Base-by-base conservation (phyloP, 2,888 invertebrate species). In the Sycophila texana region DNA sequence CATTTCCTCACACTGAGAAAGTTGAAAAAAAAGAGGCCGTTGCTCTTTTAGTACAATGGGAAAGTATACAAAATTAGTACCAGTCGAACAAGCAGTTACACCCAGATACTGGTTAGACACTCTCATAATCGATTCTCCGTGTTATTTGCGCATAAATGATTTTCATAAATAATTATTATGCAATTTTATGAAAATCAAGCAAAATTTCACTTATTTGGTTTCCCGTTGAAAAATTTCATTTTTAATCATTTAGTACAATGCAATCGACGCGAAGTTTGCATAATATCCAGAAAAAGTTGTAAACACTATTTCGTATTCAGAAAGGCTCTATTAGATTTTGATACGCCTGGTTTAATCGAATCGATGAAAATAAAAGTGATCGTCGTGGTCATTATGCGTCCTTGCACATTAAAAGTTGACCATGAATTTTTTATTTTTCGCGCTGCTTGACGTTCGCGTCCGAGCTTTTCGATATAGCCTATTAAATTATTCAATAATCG, bases 341-440 rank as follows among this genome's bases (percentile, higher is more conserved):
- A 22, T 47, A 71, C 70, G 70, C 70, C 16, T 71, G 20, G 61
- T 4, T 71, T 60, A 47, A 49, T 71, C 49, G 58, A 47, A 10
- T 60, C 71, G 71, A 79, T 82, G 85, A 84, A 85, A 85, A 84
- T 84, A 85, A 86, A 84, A 86, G 85, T 85, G 73, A 72, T 82
- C 72, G 63, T 60, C 10, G 47, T 77, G 82, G 75, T 85, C 86
- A 53, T 61, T 51, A 18, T 20, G 20, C 26, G 58, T 71, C 60
- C 71, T 71, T 61, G 72, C 51, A 61, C 51, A 61, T 72, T 60
- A 61, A 72, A 13, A 51, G 13, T 22, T 30, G 60, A 12, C 53
- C 72, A 20, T 53, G 30, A 51, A 70, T 58, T 22, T 58, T 18
- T 58, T 13, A 12, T 13, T n/a, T 18, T 71, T 49, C 39, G 39